phyloP scores from a whole-genome alignment of 1,140 invertebrate species.

The Lordiphosa stackelbergi region DNA sequence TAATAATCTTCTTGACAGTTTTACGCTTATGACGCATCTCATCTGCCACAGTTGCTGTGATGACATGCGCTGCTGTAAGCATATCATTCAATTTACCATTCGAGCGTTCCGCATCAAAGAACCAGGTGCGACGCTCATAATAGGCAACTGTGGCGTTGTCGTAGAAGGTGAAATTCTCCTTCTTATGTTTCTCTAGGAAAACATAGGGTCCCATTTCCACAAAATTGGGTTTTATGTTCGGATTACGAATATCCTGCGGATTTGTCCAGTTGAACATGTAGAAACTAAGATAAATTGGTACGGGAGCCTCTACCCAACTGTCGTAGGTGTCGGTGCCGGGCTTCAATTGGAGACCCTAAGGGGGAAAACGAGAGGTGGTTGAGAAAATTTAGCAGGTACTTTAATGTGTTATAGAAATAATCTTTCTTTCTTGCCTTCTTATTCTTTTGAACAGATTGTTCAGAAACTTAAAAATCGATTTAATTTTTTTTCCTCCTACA shows the following conservation, averaged over 20 bases:
- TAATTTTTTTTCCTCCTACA: too few species aligned
- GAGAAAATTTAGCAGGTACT: too few species aligned
- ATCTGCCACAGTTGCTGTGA: conserved; percentile 83
- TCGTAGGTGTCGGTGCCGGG: conserved; percentile 81
- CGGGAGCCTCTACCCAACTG: conserved; percentile 85
- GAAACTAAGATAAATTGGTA: conserved; percentile 88
- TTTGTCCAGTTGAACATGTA: conserved; percentile 92
- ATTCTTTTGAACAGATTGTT: too few species aligned
- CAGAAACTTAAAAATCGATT: too few species aligned
- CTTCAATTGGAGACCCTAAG: conserved; percentile 81
- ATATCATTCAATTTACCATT: conserved; percentile 85
- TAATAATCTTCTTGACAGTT: conserved; percentile 78
- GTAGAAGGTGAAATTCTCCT: conserved; percentile 83
- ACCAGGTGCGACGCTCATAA: conserved; percentile 86
- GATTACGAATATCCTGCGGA: conserved; percentile 79
- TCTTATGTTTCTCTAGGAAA: conserved; percentile 80
- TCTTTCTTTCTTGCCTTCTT: too few species aligned
- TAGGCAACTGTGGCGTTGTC: conserved; percentile 90
- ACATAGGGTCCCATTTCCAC: conserved; percentile 83
- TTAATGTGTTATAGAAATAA: too few species aligned
- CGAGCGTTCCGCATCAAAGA: conserved; percentile 84
- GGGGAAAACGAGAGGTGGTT: neutral
- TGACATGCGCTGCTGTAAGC: conserved; percentile 88
- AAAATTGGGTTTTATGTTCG: conserved; percentile 81
- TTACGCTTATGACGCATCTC: conserved; percentile 78